Evolutionary conservation across 2,888 invertebrate genomes (phyloP).

Genomic region (Lathronympha strigana): DNA sequence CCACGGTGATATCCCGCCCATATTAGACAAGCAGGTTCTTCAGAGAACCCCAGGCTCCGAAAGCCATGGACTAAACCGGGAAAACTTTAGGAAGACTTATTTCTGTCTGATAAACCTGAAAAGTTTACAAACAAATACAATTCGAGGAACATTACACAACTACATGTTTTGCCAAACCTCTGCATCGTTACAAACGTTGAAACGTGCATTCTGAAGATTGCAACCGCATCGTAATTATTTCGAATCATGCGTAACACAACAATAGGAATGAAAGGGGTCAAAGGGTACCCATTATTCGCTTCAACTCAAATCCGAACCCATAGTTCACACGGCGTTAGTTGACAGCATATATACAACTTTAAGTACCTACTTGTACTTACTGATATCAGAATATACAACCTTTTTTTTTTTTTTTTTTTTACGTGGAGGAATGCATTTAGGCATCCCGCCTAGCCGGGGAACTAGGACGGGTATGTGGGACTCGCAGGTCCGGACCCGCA

Average conservation of each 20-base stretch:
- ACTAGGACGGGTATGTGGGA: no score
- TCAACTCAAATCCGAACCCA: neutral
- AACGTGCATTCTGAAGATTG: slow-evolving; percentile 5
- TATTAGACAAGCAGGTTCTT: no score
- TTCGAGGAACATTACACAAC: neutral
- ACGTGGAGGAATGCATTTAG: no score
- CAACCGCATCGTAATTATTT: slow-evolving; percentile 17
- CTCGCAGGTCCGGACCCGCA: no score
- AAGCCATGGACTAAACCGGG: no score
- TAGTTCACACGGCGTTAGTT: slow-evolving; percentile 31
- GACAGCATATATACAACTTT: neutral
- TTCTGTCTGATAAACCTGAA: neutral
- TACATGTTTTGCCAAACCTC: neutral
- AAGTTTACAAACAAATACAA: neutral
- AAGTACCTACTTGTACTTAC: no score
- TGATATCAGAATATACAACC: no score
- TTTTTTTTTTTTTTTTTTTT: no score
- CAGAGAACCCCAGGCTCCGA: no score
- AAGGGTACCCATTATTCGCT: neutral
- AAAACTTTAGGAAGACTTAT: neutral
- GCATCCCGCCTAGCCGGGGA: no score
- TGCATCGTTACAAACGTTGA: neutral
- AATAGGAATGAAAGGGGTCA: slow-evolving; percentile 3
- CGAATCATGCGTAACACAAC: slow-evolving; percentile 14
- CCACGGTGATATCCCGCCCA: no score